Base-by-base conservation (phyloP, 2,113 vertebrate species). In the Madoqua kirkii region DNA sequence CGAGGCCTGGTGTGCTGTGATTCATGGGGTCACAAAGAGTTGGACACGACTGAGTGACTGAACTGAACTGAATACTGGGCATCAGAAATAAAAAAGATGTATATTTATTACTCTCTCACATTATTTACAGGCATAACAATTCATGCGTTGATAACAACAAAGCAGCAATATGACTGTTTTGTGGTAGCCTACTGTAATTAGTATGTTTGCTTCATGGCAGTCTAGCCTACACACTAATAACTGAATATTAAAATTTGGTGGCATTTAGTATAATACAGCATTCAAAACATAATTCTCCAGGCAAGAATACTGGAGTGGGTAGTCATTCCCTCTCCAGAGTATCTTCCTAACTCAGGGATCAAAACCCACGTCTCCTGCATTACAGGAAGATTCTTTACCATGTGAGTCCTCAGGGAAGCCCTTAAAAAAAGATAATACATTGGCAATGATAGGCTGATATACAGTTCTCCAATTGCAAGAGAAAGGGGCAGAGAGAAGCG, bases 401-500 rank as follows among this genome's bases (percentile, higher is more conserved):
- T 40, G 10, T 74, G 36, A 74, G 11, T 43, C 45, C 45, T 48
- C 9, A 48, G 45, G 45, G 45, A 48, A 48, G 8, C 45, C 45
- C 45, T 48, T 7, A 17, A 52, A 50, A 50, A 52, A 52, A 52
- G 15, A 40, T 12, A 23, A 43, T 40, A 23, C 4, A 79, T 31
- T 0, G 0, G 16, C 19, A 48, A 50, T 81, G 29, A 81, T 33
- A 50, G 45, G 29, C 78, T 81, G 45, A 33, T 33, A 50, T 6
- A 19, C 78, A 50, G 29, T 50, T 81, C 29, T 81, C 45, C 29
- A 81, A 21, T 0, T 81, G 29, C 29, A 29, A 50, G 15, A 48
- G 16, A 19, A 29, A 6, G 45, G 2, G 1, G 16, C 29, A 50
- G 36, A 40, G 15, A 31, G 16, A 6, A 31, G 8, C 3, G 0